phyloP scores from a whole-genome alignment of 2,797 vertebrate species.

The Glyptemys insculpta region DNA sequence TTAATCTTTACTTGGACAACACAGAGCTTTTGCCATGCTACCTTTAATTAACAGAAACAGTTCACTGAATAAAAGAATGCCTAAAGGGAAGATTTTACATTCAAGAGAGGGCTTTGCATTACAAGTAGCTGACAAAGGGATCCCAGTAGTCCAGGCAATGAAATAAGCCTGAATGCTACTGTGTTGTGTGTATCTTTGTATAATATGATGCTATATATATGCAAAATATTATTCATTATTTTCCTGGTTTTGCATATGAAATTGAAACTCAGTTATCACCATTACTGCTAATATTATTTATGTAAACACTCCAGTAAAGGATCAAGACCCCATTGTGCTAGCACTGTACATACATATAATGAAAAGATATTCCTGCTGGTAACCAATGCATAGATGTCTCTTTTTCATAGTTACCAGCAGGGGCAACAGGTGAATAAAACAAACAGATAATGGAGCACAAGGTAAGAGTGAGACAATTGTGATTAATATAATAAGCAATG shows the following conservation, averaged over 20 bases:
- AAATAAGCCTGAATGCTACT: neutral
- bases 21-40: constrained; percentile 20
- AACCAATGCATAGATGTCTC: neutral
- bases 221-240: neutral
- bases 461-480: neutral
- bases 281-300: neutral
- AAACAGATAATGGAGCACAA: neutral
- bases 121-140: constrained; percentile 45
- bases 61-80: constrained; percentile 35
- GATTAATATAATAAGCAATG: neutral
- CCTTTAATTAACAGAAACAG: constrained; percentile 64
- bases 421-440: neutral
- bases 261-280: neutral
- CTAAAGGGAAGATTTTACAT: constrained; percentile 17
- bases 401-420: neutral
- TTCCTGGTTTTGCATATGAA: neutral
- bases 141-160: neutral
- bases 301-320: neutral
- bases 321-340: neutral
- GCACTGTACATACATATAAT: neutral
- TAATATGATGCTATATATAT: neutral
- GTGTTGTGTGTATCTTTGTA: neutral
- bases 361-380: neutral
- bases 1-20: constrained; percentile 14
- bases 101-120: constrained; percentile 22